These are phyloP conservation scores for Apostichopus japonicus DNA, from an alignment of 35 echinoderm and acorn worm species.

Conservation along the genomic window DNA sequence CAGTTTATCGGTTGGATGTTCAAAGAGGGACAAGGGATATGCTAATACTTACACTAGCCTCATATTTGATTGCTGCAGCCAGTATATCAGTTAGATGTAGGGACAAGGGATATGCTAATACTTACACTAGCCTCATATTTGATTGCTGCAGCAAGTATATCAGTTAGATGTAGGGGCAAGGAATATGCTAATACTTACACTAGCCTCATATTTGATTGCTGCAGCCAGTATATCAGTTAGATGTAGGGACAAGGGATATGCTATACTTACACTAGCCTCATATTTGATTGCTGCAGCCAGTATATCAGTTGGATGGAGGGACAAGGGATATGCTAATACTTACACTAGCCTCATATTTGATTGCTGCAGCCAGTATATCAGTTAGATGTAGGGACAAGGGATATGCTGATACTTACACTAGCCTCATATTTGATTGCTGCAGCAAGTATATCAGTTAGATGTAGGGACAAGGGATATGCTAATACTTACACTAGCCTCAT, in stretches of 20 bases:
- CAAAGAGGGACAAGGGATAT: too few relatives aligned
- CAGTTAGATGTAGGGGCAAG: too few relatives aligned
- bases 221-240: too few relatives aligned
- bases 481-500: neutral
- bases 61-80: constrained; percentile 94
- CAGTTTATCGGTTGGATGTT: neutral
- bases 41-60: constrained; percentile 71
- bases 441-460: constrained; percentile 48
- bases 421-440: constrained; percentile 96
- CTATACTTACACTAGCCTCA: constrained; percentile 80
- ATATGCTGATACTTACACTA: constrained; percentile 53
- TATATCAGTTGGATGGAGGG: neutral
- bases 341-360: constrained; percentile 94
- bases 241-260: too few relatives aligned
- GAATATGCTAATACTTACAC: too few relatives aligned
- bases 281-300: constrained; percentile 92
- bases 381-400: too few relatives aligned
- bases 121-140: neutral
- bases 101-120: neutral
- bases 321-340: neutral
- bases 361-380: constrained; percentile 74
- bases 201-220: too few relatives aligned
- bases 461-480: too few relatives aligned
- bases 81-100: constrained; percentile 23
- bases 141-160: too few relatives aligned